These are phyloP conservation scores for Drosophila imparisetae DNA, from an alignment of 2,888 invertebrate species.

Conservation along the genomic window DNA sequence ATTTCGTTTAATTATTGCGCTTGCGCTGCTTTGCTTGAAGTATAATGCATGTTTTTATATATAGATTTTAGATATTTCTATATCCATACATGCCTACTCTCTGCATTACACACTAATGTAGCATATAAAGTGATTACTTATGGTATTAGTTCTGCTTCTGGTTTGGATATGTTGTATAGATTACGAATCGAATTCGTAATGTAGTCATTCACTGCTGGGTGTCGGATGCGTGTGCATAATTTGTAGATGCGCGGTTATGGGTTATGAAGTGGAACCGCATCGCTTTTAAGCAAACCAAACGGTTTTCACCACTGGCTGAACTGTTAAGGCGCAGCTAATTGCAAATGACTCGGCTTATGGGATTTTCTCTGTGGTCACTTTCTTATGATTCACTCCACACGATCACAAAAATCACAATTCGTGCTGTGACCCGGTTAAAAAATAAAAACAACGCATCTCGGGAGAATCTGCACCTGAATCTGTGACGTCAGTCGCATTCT, in stretches of 20 bases:
- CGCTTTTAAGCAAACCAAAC: conserved; percentile 10
- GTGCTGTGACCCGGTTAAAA: conserved; percentile 15
- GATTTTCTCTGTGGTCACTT: conserved; percentile 36
- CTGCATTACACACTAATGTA: neutral
- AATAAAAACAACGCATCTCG: neutral
- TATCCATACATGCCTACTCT: neutral
- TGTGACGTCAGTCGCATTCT: conserved; percentile 48
- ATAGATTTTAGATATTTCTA: neutral
- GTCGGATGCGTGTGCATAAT: conserved; percentile 74
- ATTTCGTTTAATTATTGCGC: neutral
- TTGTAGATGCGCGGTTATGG: conserved; percentile 27
- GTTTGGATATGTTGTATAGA: no score
- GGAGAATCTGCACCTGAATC: conserved; percentile 23
- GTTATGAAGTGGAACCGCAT: conserved; percentile 56
- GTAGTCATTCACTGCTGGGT: conserved; percentile 34
- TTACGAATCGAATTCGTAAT: neutral
- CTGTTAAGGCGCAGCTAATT: conserved; percentile 31
- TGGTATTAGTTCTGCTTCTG: neutral
- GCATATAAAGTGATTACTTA: neutral
- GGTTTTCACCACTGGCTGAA: conserved; percentile 1
- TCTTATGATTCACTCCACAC: conserved; percentile 36
- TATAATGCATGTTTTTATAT: neutral
- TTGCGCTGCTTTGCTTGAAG: neutral
- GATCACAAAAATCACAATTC: neutral
- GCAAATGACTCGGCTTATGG: conserved; percentile 25